Evolutionary conservation across 2,888 invertebrate species (phyloP).

Genomic region (Eledona agricola): DNA sequence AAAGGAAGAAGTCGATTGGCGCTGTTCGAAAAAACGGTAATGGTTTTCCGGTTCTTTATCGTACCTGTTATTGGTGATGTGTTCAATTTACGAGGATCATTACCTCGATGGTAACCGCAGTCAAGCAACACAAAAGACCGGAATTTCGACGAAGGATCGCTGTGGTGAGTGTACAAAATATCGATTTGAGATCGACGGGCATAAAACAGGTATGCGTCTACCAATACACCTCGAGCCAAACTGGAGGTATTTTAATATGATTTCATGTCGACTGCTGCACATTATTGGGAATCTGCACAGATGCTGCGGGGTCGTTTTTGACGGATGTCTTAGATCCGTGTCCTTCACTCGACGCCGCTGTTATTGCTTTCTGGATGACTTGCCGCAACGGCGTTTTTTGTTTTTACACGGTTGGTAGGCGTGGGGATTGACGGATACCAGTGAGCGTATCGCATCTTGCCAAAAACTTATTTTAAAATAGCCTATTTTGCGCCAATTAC

Average conservation of each 20-base stretch:
- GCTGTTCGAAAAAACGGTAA: slow-evolving; percentile 23
- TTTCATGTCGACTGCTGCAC: slow-evolving; percentile 60
- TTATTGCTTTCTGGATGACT: slow-evolving; percentile 57
- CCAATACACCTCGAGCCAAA: slow-evolving; percentile 60
- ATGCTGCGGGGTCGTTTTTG: slow-evolving; percentile 60
- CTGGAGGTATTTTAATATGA: slow-evolving; percentile 60
- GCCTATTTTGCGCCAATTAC: too few relatives aligned
- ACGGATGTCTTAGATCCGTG: slow-evolving; percentile 32
- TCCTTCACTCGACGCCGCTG: slow-evolving; percentile 46
- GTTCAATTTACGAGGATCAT: slow-evolving; percentile 37
- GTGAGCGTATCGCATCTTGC: too few relatives aligned
- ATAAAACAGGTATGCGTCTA: slow-evolving; percentile 59
- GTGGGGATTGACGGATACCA: too few relatives aligned
- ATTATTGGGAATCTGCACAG: slow-evolving; percentile 63
- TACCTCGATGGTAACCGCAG: slow-evolving; percentile 33
- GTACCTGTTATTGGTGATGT: slow-evolving; percentile 27
- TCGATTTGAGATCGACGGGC: slow-evolving; percentile 45
- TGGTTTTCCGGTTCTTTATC: slow-evolving; percentile 28
- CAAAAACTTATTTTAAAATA: too few relatives aligned
- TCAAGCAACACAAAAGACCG: slow-evolving; percentile 23
- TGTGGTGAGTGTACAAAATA: slow-evolving; percentile 28
- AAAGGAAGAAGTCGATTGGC: too few relatives aligned
- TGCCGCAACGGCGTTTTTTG: slow-evolving; percentile 54
- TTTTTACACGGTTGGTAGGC: too few relatives aligned
- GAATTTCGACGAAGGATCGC: slow-evolving; percentile 21